These are phyloP conservation scores for Oscheius myriophilus DNA, from an alignment of 2,888 invertebrate genomes.

Conservation along the genomic window DNA sequence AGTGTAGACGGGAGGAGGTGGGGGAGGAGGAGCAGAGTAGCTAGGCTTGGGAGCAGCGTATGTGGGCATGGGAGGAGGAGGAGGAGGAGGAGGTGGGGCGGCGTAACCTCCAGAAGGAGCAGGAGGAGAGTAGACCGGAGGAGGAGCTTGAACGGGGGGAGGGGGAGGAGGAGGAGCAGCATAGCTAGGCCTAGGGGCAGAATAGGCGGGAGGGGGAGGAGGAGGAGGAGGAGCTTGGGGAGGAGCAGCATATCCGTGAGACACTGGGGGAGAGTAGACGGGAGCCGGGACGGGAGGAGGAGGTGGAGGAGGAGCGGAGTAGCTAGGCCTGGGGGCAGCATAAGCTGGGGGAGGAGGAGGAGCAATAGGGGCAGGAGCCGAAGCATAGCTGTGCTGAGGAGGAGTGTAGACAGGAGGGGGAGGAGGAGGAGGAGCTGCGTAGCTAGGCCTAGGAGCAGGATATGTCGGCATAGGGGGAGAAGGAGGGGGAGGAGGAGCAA, in stretches of 20 bases:
- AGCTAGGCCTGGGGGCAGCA: not conserved
- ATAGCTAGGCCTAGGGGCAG: too few relatives aligned
- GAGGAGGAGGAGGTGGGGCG: not conserved
- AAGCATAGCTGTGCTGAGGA: not conserved
- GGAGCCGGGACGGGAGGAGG: not conserved
- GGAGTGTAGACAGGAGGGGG: not conserved
- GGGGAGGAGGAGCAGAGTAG: not conserved
- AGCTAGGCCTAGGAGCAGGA: conserved; percentile 2
- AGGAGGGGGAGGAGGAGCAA: not conserved
- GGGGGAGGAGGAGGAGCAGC: not conserved
- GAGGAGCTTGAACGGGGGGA: not conserved
- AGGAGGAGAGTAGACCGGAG: not conserved
- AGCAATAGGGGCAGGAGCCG: conserved; percentile 11
- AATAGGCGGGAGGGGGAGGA: conserved; percentile 1
- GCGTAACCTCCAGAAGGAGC: not conserved
- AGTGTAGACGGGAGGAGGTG: not conserved
- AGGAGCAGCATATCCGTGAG: not conserved
- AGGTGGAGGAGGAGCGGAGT: conserved; percentile 4
- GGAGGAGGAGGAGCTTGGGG: not conserved
- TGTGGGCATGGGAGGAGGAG: not conserved
- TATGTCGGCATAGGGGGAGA: not conserved
- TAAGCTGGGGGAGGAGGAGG: conserved; percentile 1
- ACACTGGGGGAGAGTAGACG: not conserved
- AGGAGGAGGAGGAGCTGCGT: not conserved
- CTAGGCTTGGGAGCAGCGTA: conserved; percentile 1